Base-by-base conservation (phyloP, 2,113 vertebrate genomes). In the Salvelinus alpinus region DNA sequence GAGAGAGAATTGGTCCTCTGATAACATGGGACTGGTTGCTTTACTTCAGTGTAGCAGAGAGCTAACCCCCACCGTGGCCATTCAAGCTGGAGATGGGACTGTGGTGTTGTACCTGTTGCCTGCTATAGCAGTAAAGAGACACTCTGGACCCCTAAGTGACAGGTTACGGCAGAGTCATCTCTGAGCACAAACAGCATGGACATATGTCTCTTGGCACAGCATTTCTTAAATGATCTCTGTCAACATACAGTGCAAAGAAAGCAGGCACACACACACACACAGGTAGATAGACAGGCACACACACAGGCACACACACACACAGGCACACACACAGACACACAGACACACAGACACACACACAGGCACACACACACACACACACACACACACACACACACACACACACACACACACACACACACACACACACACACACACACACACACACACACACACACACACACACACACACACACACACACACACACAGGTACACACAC, bases 171-270 rank as follows among this genome's bases (percentile, higher is more conserved):
- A 74, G n/a, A 44, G 54, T 24, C 25, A 13, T 64, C 62, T 57
- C 54, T 57, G 14, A 22, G 6, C 8, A 24, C 6, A 7, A 71
- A 60, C 34, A 74, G 48, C 34, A 59, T 34, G 64, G 64, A 4
- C 54, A 77, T 68, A 74, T 70, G 76, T 74, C 66, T 72, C 22
- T 47, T 5, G 81, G 70, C 57, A 67, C 27, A 73, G 57, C 70
- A 38, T 62, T 57, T 57, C 13, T 14, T 69, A 51, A 12, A 73
- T 69, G 54, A 54, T 20, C 22, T 13, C 27, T 77, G 59, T n/a
- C 70, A 71, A 51, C 9, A 44, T 44, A 44, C 38, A 66, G 67
- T 57, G 60, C 44, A 71, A 48, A 71, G 14, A 25, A 44, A 44
- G 38, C n/a, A 54, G 5, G 69, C n/a, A 18, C 8, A 38, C 34